Evolutionary conservation across 2,797 vertebrate genomes (phyloP).

Genomic region (Neoniphon sammara): DNA sequence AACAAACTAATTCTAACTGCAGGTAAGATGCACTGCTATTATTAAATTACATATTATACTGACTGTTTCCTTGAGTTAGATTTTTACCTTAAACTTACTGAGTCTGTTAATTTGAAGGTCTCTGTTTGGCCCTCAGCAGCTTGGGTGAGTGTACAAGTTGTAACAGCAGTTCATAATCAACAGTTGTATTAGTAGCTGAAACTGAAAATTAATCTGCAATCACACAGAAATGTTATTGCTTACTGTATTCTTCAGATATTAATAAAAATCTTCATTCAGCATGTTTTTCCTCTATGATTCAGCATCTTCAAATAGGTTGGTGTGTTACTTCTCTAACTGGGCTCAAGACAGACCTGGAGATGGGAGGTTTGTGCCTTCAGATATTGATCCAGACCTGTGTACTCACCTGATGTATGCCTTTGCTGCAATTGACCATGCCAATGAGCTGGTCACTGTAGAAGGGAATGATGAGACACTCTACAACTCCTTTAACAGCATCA

Average conservation of each 20-base stretch:
- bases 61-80: too few relatives aligned
- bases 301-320: constrained; percentile 81
- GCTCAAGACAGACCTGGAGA: constrained; percentile 76
- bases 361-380: constrained; percentile 77
- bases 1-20: constrained; percentile 50
- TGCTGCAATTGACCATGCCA: constrained; percentile 75
- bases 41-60: too few relatives aligned
- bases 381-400: constrained; percentile 86
- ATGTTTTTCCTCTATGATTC: background rate
- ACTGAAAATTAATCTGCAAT: background rate
- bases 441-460: constrained; percentile 78
- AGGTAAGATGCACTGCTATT: constrained; percentile 52
- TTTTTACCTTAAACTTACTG: background rate
- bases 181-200: background rate
- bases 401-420: constrained; percentile 90
- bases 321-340: constrained; percentile 89
- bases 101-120: constrained; percentile 55
- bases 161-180: background rate
- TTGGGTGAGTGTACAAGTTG: constrained; percentile 61
- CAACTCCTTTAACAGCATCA: constrained; percentile 81
- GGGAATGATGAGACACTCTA: constrained; percentile 83
- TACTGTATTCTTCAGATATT: background rate
- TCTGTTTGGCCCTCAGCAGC: constrained; percentile 56
- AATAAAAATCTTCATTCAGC: too few relatives aligned
- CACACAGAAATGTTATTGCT: too few relatives aligned